Conservation (phyloP, 2,888 invertebrate genomes). For the Antitype chi region DNA sequence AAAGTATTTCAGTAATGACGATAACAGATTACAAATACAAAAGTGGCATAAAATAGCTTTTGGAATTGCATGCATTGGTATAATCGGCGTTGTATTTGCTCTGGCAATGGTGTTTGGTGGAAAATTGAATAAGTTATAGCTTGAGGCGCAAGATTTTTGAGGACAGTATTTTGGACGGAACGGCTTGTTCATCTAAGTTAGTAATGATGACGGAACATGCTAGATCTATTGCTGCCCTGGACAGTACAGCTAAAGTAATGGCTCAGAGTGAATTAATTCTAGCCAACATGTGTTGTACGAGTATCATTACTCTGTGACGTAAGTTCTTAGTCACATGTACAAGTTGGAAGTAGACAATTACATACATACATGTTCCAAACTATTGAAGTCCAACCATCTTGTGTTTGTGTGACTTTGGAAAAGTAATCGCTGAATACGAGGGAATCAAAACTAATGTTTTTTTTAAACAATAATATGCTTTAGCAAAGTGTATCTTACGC, state of each 20-base stretch:
- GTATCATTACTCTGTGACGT: background rate
- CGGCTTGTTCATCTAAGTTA: background rate
- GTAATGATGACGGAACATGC: background rate
- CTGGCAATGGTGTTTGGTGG: slow-evolving; percentile 16
- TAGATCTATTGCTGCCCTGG: background rate
- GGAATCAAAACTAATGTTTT: background rate
- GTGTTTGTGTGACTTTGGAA: background rate
- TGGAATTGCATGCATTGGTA: background rate
- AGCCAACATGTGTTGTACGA: background rate
- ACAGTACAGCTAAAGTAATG: too few relatives aligned
- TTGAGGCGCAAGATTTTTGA: background rate
- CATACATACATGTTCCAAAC: background rate
- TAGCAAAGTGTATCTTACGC: background rate
- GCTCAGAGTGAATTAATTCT: background rate
- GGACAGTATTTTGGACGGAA: background rate
- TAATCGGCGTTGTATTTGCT: slow-evolving; percentile 8
- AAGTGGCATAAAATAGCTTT: slow-evolving; percentile 42
- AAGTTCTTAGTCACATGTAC: background rate
- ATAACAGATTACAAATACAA: slow-evolving; percentile 19
- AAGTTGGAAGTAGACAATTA: background rate
- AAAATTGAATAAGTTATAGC: background rate
- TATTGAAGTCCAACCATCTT: background rate
- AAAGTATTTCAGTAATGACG: slow-evolving; percentile 11
- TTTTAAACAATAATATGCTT: too few relatives aligned
- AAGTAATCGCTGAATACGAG: background rate